Evolutionary conservation across 2,797 vertebrate genomes (phyloP).

Genomic region (Pogoniulus pusillus): DNA sequence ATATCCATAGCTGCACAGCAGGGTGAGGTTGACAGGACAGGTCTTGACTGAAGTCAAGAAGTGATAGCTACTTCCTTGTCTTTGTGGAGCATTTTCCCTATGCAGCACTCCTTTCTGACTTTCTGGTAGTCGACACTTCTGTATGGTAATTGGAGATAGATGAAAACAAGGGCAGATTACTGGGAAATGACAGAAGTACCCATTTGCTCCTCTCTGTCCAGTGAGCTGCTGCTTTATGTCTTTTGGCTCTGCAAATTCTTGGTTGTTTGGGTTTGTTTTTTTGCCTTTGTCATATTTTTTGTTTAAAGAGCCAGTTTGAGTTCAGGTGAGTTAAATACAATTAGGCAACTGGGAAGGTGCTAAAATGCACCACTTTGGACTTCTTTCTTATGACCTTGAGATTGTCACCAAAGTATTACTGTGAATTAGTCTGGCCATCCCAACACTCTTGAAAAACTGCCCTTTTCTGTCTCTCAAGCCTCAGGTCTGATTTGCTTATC

Average conservation of each 20-base stretch:
- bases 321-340: background rate
- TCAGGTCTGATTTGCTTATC: background rate
- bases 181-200: background rate
- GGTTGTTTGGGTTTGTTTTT: background rate
- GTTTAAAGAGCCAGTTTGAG: background rate
- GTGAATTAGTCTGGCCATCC: background rate
- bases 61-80: background rate
- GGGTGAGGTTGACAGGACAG: background rate
- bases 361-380: background rate
- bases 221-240: background rate
- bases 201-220: background rate
- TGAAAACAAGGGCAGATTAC: background rate
- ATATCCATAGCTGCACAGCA: background rate
- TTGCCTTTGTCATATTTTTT: too few relatives aligned
- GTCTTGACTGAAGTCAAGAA: background rate
- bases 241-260: background rate
- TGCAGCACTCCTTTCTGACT: background rate
- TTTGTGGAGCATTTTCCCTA: background rate
- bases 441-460: background rate
- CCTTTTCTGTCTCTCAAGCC: background rate
- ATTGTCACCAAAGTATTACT: background rate
- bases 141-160: background rate
- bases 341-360: background rate
- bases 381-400: background rate
- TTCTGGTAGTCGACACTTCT: background rate